Conservation (phyloP, 2,888 invertebrate genomes). For the Physocephala rufipes region DNA sequence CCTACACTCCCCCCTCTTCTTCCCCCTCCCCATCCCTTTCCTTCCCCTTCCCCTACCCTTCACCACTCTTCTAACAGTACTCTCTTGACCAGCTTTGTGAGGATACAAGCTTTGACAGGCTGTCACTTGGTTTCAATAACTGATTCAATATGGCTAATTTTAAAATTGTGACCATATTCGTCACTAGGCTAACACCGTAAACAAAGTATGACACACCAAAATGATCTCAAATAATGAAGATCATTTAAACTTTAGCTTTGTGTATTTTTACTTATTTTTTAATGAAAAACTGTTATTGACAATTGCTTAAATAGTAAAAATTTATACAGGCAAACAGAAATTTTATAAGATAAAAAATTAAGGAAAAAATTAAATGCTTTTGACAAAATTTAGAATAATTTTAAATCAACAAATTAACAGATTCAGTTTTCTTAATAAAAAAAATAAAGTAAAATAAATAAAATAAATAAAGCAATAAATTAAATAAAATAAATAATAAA, state of each 20-base stretch:
- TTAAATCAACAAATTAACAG: no score
- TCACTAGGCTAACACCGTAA: neutral
- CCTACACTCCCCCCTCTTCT: no score
- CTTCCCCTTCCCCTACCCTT: no score
- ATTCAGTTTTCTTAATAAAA: no score
- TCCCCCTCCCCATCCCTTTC: no score
- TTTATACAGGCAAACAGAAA: no score
- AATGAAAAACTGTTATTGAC: neutral
- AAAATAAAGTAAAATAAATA: neutral
- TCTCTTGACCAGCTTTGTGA: no score
- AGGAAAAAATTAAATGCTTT: neutral
- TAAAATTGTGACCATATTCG: conserved; percentile 30
- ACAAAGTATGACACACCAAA: neutral
- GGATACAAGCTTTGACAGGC: no score
- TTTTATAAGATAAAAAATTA: neutral
- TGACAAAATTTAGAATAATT: neutral
- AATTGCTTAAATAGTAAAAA: neutral
- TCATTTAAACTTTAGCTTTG: neutral
- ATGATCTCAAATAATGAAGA: neutral
- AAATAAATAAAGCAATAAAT: neutral
- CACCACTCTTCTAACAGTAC: no score
- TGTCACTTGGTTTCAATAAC: no score
- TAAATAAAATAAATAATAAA: neutral
- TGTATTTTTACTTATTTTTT: neutral
- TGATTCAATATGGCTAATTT: conserved; percentile 9